These are phyloP conservation scores for Bergia sp. DNA, from an alignment of 92 coral and sea anemone species.

Conservation along the genomic window DNA sequence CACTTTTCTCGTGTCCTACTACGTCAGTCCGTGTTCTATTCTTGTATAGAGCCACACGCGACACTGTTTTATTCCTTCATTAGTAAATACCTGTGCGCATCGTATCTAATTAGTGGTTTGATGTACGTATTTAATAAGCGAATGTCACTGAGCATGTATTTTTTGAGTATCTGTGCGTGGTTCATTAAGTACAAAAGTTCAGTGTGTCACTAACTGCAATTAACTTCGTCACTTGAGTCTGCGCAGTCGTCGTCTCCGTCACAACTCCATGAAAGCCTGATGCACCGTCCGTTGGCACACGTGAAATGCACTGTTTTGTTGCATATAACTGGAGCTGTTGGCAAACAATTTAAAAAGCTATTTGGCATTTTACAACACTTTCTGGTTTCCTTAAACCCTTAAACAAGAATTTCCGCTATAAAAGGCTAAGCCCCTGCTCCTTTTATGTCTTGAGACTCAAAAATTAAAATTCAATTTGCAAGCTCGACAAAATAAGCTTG, in stretches of 20 bases:
- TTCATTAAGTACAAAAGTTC: neutral
- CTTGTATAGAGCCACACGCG: no score
- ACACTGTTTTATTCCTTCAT: no score
- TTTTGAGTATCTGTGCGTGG: neutral
- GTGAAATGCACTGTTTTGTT: slow-evolving; percentile 16
- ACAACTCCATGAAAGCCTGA: slow-evolving; percentile 11
- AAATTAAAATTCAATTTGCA: no score
- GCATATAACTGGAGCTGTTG: neutral
- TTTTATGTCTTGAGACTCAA: no score
- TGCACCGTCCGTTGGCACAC: slow-evolving; percentile 25
- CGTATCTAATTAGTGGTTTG: no score
- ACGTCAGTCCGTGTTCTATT: no score
- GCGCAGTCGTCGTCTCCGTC: slow-evolving; percentile 35
- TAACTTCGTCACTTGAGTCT: slow-evolving; percentile 15
- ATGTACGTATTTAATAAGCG: no score
- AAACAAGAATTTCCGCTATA: no score
- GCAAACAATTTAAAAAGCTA: neutral
- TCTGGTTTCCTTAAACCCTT: neutral
- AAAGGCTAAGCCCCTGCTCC: neutral
- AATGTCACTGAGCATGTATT: no score
- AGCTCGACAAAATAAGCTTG: no score
- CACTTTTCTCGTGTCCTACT: no score
- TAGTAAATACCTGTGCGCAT: no score
- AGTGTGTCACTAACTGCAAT: slow-evolving; percentile 16
- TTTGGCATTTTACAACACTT: neutral